Base-by-base conservation (phyloP, 2,113 vertebrate genomes). In the Poicephalus meyeri region DNA sequence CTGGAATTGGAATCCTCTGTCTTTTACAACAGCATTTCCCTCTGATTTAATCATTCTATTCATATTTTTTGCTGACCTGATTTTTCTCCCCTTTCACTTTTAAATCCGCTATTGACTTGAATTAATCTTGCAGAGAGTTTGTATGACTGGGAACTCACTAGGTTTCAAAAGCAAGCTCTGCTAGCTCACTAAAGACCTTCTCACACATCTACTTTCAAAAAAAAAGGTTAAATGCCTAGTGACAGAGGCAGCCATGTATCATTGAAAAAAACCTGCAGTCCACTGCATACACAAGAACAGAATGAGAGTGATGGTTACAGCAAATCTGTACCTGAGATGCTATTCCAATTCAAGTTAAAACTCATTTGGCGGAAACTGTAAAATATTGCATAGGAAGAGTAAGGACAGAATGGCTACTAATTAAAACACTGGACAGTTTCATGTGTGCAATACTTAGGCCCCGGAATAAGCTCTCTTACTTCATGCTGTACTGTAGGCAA, bases 31-130 rank as follows among this genome's bases (percentile, higher is more conserved):
- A 86, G 77, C 83, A 72, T 76, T 96, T 93, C 73, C 69, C 39
- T 89, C 77, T 73, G 93, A 96, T 96, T 93, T 91, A 91, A 95
- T 94, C 83, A 92, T 69, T 92, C 91, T 95, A 94, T 96, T 96
- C 80, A 77, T 87, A 96, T 89, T 96, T 96, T 77, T 94, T 96
- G 93, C 96, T 96, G 95, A 94, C 93, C 86, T 82, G 69, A 92
- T 97, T 94, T 96, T 96, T 89, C 55, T 93, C 69, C 60, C 42
- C 87, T 93, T 97, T 93, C 88, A 79, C 56, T 97, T 94, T 61
- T 94, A 95, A 97, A 96, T 93, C 88, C 73, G 50, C 82, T 92
- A 84, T 91, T 96, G 96, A 81, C 83, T 94, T 92, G 86, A 92
- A 93, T 93, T 94, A 96, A 95, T 95, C 95, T 96, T 95, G 39